phyloP scores from a whole-genome alignment of 2,888 invertebrate genomes.

The Scaptomyza parva region DNA sequence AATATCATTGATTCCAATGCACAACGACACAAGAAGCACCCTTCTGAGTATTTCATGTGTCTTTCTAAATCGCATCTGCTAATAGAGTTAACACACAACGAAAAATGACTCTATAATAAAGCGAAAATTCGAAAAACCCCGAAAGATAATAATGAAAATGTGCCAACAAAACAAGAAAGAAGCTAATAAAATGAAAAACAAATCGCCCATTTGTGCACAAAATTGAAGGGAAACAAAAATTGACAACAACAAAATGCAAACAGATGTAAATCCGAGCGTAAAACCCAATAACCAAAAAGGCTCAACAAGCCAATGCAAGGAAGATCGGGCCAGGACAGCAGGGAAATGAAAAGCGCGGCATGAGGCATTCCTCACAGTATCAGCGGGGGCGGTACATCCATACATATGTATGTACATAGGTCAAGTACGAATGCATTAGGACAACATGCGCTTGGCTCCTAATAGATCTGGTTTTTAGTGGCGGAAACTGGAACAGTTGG shows the following conservation, averaged over 20 bases:
- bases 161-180: too few species aligned
- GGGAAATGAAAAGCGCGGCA: constrained; percentile 68
- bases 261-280: constrained; percentile 79
- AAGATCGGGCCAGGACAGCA: constrained; percentile 49
- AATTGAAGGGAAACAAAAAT: constrained; percentile 18
- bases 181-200: constrained; percentile 63
- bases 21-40: background rate
- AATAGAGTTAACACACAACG: constrained; percentile 50
- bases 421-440: constrained; percentile 67
- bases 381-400: constrained; percentile 66
- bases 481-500: constrained; percentile 77
- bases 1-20: background rate
- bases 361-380: constrained; percentile 45
- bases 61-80: constrained; percentile 40
- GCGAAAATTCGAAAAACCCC: constrained; percentile 32
- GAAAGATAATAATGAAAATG: constrained; percentile 53
- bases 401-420: constrained; percentile 39
- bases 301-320: constrained; percentile 50
- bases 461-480: constrained; percentile 24
- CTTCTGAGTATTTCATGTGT: background rate
- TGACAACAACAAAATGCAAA: constrained; percentile 62
- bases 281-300: constrained; percentile 69
- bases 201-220: constrained; percentile 67
- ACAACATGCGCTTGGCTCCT: constrained; percentile 29
- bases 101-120: constrained; percentile 32